Conservation (phyloP, 1,140 invertebrate genomes). For the Penaeus chinensis region DNA sequence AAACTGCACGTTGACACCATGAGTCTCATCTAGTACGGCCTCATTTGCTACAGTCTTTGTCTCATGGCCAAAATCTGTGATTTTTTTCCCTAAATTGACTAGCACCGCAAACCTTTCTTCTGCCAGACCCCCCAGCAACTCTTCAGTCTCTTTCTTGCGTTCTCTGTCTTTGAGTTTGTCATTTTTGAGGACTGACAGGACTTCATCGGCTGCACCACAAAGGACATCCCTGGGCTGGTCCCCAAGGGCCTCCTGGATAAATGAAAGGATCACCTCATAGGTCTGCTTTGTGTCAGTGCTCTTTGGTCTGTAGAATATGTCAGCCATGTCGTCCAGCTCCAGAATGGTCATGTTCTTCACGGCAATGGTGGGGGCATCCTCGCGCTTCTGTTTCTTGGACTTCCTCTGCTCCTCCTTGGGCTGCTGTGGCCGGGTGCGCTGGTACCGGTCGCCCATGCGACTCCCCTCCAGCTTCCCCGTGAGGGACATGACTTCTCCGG, state of each 20-base stretch:
- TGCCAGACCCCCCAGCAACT: slow-evolving; percentile 84
- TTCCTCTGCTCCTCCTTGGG: slow-evolving; percentile 67
- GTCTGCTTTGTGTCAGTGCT: slow-evolving; percentile 97
- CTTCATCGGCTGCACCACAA: slow-evolving; percentile 98
- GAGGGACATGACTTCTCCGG: slow-evolving; percentile 96
- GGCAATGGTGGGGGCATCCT: slow-evolving; percentile 90
- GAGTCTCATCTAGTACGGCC: slow-evolving; percentile 95
- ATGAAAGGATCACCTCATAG: slow-evolving; percentile 94
- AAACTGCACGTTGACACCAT: slow-evolving; percentile 98
- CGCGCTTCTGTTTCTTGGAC: slow-evolving; percentile 79
- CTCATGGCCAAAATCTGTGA: slow-evolving; percentile 95
- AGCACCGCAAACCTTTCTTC: slow-evolving; percentile 96
- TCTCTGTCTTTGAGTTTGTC: slow-evolving; percentile 94
- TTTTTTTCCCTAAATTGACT: slow-evolving; percentile 97
- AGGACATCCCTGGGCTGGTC: slow-evolving; percentile 97
- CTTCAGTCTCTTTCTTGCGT: slow-evolving; percentile 92
- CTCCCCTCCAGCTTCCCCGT: slow-evolving; percentile 92
- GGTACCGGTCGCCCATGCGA: slow-evolving; percentile 94
- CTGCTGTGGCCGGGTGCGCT: slow-evolving; percentile 86
- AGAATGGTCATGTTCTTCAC: slow-evolving; percentile 65
- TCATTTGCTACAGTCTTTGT: slow-evolving; percentile 78
- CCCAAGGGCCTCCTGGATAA: slow-evolving; percentile 97
- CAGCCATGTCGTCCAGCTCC: slow-evolving; percentile 87
- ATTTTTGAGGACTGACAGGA: slow-evolving; percentile 94
- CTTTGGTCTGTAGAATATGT: slow-evolving; percentile 95